These are phyloP conservation scores for Hoplias malabaricus DNA, from an alignment of 2,113 vertebrate species.

Conservation along the genomic window DNA sequence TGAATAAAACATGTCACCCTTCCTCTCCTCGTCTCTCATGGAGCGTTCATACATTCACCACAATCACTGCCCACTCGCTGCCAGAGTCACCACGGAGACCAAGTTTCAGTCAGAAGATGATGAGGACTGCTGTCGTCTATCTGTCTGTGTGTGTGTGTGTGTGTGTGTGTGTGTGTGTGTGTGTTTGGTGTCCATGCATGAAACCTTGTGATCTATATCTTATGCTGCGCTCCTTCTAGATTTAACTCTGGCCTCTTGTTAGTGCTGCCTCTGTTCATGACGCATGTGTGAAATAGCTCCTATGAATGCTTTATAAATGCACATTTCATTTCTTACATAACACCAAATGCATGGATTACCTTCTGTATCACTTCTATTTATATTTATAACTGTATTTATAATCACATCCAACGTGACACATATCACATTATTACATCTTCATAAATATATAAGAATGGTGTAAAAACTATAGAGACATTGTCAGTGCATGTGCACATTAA, in stretches of 20 bases:
- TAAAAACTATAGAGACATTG: no score
- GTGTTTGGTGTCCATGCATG: not conserved
- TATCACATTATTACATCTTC: no score
- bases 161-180: not conserved
- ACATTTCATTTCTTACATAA: no score
- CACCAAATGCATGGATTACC: no score
- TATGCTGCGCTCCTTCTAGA: not conserved
- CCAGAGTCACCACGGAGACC: not conserved
- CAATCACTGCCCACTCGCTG: not conserved
- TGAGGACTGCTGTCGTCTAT: not conserved
- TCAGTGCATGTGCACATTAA: no score
- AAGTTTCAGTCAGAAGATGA: slow-evolving; percentile 1
- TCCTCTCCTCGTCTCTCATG: not conserved
- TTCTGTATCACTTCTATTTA: no score
- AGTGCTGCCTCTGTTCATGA: not conserved
- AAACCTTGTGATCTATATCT: not conserved
- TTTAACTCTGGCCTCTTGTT: slow-evolving; percentile 9
- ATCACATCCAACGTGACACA: no score
- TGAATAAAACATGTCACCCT: not conserved
- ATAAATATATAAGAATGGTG: no score
- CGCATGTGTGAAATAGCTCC: slow-evolving; percentile 5
- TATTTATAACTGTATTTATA: no score
- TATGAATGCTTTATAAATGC: no score
- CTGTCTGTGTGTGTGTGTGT: not conserved
- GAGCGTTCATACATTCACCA: slow-evolving; percentile 7